phyloP scores from a whole-genome alignment of 2,797 vertebrate species.

The Bovichtus variegatus region DNA sequence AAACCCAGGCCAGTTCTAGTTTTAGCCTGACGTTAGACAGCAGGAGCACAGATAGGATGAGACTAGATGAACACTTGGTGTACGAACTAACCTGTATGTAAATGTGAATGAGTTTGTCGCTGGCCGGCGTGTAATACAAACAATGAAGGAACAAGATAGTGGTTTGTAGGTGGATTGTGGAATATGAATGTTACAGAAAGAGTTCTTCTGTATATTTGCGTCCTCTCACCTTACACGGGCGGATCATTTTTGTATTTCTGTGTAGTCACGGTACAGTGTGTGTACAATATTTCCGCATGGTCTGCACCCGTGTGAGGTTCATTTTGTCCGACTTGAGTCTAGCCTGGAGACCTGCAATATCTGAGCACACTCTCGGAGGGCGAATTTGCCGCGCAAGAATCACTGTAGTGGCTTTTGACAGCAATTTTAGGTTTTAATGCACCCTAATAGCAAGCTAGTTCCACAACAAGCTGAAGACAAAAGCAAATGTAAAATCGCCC shows the following conservation, averaged over 20 bases:
- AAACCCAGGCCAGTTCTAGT: conserved; percentile 44
- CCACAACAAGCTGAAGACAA: not conserved
- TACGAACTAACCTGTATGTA: conserved; percentile 41
- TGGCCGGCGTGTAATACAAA: conserved; percentile 21
- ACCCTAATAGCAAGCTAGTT: not conserved
- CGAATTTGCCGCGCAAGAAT: not conserved
- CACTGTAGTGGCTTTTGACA: not conserved
- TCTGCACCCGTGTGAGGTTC: conserved; percentile 50
- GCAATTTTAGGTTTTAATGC: conserved; percentile 15
- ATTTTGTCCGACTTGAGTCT: conserved; percentile 40
- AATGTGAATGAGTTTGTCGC: conserved; percentile 33
- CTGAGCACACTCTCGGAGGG: not conserved
- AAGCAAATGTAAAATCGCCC: not conserved
- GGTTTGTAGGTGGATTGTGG: conserved; percentile 30
- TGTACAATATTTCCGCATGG: conserved; percentile 70
- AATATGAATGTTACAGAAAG: conserved; percentile 36
- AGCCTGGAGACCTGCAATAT: conserved; percentile 50
- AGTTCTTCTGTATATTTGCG: conserved; percentile 51
- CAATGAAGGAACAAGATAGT: conserved; percentile 33
- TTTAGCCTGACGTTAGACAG: conserved; percentile 31
- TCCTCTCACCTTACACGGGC: conserved; percentile 41
- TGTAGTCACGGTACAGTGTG: conserved; percentile 55
- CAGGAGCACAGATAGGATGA: conserved; percentile 47
- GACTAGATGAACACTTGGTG: conserved; percentile 10
- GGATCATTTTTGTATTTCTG: conserved; percentile 54